phyloP scores from a whole-genome alignment of 2,113 vertebrate species.

The Chauna torquata region DNA sequence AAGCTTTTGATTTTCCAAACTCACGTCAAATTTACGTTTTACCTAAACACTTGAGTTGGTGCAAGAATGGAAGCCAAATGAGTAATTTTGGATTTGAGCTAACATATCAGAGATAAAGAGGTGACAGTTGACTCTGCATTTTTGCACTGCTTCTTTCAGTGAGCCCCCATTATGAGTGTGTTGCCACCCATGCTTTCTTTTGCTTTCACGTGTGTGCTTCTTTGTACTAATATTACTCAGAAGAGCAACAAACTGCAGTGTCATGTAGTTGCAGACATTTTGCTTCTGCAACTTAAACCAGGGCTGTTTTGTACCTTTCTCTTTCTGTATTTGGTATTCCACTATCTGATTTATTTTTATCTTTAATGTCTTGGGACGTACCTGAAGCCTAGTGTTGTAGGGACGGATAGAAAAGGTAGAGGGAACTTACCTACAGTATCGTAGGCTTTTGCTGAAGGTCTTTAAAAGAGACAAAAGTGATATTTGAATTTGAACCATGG shows the following conservation, averaged over 20 bases:
- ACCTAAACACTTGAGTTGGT: background rate
- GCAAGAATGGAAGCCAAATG: background rate
- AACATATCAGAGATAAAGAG: background rate
- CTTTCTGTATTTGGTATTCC: background rate
- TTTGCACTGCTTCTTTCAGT: background rate
- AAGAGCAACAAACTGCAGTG: background rate
- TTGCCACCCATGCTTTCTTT: background rate
- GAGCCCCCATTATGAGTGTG: background rate
- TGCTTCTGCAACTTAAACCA: background rate
- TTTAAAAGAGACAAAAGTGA: background rate
- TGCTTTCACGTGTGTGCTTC: background rate
- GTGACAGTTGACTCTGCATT: background rate
- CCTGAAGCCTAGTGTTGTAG: background rate
- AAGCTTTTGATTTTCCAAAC: background rate
- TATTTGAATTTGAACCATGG: background rate
- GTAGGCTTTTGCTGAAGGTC: background rate
- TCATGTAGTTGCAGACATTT: background rate
- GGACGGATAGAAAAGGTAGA: background rate
- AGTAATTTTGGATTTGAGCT: background rate
- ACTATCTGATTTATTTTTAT: background rate
- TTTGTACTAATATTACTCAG: background rate
- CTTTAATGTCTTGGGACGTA: background rate
- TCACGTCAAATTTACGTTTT: background rate
- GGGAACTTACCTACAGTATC: background rate
- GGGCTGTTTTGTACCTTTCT: background rate